Base-by-base conservation (phyloP, 1,140 invertebrate genomes). In the Sycophila sp. region DNA sequence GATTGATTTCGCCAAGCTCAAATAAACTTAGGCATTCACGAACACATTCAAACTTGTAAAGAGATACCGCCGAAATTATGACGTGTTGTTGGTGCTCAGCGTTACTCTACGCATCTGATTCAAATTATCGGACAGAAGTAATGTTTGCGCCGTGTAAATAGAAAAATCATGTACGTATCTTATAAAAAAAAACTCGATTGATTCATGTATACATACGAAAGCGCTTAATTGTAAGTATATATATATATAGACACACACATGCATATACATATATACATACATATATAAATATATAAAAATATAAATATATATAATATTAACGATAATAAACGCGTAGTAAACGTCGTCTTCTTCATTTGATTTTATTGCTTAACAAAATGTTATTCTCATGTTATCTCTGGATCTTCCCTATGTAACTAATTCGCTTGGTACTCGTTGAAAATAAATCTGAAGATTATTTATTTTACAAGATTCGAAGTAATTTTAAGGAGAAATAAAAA, bases 1-100 rank as follows among this genome's bases (percentile, higher is more conserved):
- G 82, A 92, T 92, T 66, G 91, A 92, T 82, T 93, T 92, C 79
- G 87, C 87, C 10, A 90, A 91, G 82, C 77, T 87, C 64, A 88
- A 85, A 69, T 84, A 86, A 69, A 84, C 81, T 73, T 85, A 82
- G 73, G 19, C 28, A 53, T 47, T 55, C 6, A n/a, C 28, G 22
- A n/a, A 58, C 64, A 17, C 19, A 22, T 1, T 24, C 63, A 40
- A 19, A 67, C 10, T 72, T 72, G 55, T 67, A 67, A 67, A 72
- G 70, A 72, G 70, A 72, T 72, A 72, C 70, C 70, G 70, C 70
- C 64, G 47, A 72, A 67, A 62, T 53, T 45, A 10, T 45, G 63
- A 62, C 51, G 64, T 67, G 64, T 72, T 72, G 36, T 66, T 66
- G 60, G 69, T 71, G 69, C 45, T 71, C 32, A 15, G 56, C 17